Evolutionary conservation across 2,888 invertebrate species (phyloP).

Genomic region (Tachina fera): DNA sequence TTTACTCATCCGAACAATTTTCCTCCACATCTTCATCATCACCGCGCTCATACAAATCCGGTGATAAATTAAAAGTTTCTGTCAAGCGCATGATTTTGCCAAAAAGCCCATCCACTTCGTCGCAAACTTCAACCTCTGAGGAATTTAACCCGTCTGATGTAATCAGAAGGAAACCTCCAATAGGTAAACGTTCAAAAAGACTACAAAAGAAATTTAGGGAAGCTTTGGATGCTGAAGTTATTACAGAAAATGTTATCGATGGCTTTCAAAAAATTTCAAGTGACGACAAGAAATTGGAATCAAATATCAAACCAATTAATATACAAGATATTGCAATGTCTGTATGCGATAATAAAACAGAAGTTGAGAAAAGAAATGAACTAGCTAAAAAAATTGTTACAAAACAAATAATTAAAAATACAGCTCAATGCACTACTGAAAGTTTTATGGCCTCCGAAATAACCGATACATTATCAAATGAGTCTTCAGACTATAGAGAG

Average conservation of each 20-base stretch:
- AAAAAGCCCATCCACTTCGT: conserved; percentile 53
- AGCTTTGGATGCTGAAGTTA: neutral
- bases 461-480: neutral
- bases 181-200: conserved; percentile 65
- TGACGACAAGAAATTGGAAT: neutral
- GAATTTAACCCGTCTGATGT: conserved; percentile 24
- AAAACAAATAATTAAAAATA: neutral
- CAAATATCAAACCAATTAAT: neutral
- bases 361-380: neutral
- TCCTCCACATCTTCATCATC: conserved; percentile 41
- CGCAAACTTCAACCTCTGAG: conserved; percentile 54
- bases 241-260: conserved; percentile 18
- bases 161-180: conserved; percentile 45
- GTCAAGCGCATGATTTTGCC: conserved; percentile 74
- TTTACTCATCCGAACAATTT: conserved; percentile 43
- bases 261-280: conserved; percentile 1
- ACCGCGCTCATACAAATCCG: conserved; percentile 61
- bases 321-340: neutral
- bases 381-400: neutral
- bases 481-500: neutral
- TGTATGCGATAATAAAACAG: too few relatives aligned
- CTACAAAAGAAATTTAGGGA: conserved; percentile 48
- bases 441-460: neutral
- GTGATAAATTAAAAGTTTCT: conserved; percentile 73
- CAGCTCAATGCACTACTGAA: neutral